Conservation (phyloP, 1,140 invertebrate genomes). For the Telenomus remus region DNA sequence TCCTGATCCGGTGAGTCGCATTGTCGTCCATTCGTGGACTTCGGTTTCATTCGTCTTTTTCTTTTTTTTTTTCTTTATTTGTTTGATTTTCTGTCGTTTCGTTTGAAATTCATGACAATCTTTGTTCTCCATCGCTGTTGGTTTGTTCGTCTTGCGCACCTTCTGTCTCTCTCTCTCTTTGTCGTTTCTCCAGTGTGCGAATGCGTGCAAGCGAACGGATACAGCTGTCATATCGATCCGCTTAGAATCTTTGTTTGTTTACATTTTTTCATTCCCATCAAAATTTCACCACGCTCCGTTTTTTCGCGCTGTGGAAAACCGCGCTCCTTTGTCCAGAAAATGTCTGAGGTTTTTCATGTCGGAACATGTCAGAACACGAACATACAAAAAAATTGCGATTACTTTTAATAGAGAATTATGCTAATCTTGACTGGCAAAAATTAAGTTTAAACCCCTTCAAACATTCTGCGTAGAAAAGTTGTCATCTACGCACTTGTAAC, state of each 20-base stretch:
- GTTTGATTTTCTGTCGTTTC: background rate
- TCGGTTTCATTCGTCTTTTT: constrained; percentile 21
- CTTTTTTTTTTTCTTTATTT: background rate
- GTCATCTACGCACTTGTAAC: no score
- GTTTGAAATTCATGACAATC: background rate
- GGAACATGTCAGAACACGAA: no score
- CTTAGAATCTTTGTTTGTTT: constrained; percentile 64
- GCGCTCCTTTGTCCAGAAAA: no score
- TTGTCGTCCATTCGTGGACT: background rate
- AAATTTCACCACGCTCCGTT: background rate
- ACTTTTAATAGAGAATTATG: no score
- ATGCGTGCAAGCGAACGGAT: constrained; percentile 36
- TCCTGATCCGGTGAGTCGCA: constrained; percentile 69
- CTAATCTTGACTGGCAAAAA: no score
- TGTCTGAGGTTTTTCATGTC: no score
- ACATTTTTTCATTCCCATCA: constrained; percentile 35
- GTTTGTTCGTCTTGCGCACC: background rate
- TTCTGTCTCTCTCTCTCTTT: background rate
- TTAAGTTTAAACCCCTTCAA: no score
- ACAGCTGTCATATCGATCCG: constrained; percentile 71
- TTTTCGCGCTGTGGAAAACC: no score
- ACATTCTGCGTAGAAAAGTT: no score
- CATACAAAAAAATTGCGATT: no score
- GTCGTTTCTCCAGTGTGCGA: constrained; percentile 25
- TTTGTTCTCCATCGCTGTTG: background rate